Evolutionary conservation across 2,888 invertebrate species (phyloP).

Genomic region (Synanthedon tipuliformis): DNA sequence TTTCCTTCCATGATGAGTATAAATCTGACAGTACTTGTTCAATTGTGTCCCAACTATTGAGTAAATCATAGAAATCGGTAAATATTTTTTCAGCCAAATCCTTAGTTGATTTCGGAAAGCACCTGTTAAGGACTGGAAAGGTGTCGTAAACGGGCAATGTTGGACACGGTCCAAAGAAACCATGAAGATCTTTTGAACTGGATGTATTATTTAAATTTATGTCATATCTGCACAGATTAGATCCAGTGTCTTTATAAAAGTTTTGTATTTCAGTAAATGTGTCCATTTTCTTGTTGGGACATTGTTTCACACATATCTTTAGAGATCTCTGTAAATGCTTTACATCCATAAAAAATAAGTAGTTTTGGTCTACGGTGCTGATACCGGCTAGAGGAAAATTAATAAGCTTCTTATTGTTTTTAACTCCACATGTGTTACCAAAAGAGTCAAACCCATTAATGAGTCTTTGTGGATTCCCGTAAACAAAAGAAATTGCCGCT

Average conservation of each 20-base stretch:
- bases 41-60: constrained; percentile 90
- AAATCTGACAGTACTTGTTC: constrained; percentile 91
- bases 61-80: constrained; percentile 79
- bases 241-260: constrained; percentile 79
- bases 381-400: constrained; percentile 82
- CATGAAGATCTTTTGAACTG: constrained; percentile 42
- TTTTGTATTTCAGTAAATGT: constrained; percentile 75
- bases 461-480: constrained; percentile 86
- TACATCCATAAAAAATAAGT: constrained; percentile 87
- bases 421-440: constrained; percentile 93
- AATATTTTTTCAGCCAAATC: constrained; percentile 74
- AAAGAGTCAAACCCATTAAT: constrained; percentile 94
- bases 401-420: constrained; percentile 79
- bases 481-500: constrained; percentile 88
- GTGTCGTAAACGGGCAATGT: constrained; percentile 82
- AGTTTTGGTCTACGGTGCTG: constrained; percentile 82
- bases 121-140: constrained; percentile 84
- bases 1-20: constrained; percentile 88
- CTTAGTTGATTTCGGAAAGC: constrained; percentile 81
- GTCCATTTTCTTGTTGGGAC: constrained; percentile 77
- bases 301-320: constrained; percentile 90
- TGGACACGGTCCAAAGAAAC: constrained; percentile 81
- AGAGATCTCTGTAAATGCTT: constrained; percentile 79
- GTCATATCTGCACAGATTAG: constrained; percentile 82
- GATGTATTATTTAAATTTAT: constrained; percentile 69